A percentile compares a stretch with the other conserved stretches of the same genome.
These are phyloP conservation scores for Oscheius onirici DNA, from an alignment of 2,888 invertebrate species.

Conservation along the genomic window DNA sequence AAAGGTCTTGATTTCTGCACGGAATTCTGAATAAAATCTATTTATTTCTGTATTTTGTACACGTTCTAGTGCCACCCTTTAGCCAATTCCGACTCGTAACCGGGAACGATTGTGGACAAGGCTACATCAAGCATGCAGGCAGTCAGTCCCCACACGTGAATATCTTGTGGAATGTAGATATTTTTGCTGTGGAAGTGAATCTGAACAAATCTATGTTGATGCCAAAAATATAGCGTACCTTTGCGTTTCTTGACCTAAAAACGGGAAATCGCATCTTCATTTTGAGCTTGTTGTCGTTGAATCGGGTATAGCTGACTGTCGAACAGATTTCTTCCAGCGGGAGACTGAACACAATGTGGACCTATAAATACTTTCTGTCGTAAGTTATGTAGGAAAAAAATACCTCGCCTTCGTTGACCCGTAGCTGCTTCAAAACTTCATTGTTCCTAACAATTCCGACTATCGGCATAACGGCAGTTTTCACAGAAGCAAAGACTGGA, in stretches of 20 bases:
- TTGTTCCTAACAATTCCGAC: conserved; percentile 44
- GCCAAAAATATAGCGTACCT: background rate
- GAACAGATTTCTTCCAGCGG: conserved; percentile 50
- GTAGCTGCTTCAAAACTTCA: conserved; percentile 35
- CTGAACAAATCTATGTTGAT: conserved; percentile 24
- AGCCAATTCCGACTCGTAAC: conserved; percentile 15
- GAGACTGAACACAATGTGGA: conserved; percentile 51
- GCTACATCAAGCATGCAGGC: conserved; percentile 57
- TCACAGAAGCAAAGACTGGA: conserved; percentile 43
- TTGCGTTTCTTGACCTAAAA: conserved; percentile 36
- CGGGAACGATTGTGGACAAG: conserved; percentile 45
- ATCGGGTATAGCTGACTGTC: conserved; percentile 48
- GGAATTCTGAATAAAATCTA: conserved; percentile 48
- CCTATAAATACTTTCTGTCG: conserved; percentile 38
- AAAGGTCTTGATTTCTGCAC: conserved; percentile 64
- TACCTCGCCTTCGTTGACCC: conserved; percentile 40
- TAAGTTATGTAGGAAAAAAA: no score
- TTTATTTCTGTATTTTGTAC: background rate
- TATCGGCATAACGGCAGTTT: conserved; percentile 49
- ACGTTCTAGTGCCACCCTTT: background rate
- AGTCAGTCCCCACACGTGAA: conserved; percentile 61
- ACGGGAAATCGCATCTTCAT: conserved; percentile 53
- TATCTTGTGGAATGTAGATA: conserved; percentile 38
- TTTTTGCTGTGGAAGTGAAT: conserved; percentile 37
- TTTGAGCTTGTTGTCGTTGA: conserved; percentile 35